These are phyloP conservation scores for Chydorus sphaericus DNA, from an alignment of 2,888 invertebrate species.

Conservation along the genomic window DNA sequence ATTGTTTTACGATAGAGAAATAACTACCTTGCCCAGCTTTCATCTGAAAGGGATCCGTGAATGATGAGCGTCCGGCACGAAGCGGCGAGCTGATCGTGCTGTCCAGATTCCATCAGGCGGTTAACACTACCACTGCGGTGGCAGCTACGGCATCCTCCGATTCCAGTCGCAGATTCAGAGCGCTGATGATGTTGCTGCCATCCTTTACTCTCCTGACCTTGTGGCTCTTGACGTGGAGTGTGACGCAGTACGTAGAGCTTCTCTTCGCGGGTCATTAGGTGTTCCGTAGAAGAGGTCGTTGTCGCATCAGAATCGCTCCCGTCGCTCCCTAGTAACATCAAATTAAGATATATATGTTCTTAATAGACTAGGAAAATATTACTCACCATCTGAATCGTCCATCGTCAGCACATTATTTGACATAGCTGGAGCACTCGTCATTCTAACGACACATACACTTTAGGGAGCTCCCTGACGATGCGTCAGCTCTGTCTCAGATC, in stretches of 20 bases:
- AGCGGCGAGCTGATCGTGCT: conserved; percentile 3
- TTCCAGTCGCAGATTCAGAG: background rate
- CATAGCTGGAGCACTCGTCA: background rate
- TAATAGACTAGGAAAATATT: too few species aligned
- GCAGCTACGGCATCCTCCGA: conserved; percentile 11
- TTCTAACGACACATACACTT: background rate
- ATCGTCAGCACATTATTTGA: background rate
- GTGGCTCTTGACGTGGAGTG: conserved; percentile 74
- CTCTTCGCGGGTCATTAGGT: conserved; percentile 70
- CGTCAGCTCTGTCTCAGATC: conserved; percentile 4
- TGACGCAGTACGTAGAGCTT: conserved; percentile 59
- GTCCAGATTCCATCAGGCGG: background rate
- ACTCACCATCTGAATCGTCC: background rate
- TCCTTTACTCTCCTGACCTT: conserved; percentile 62
- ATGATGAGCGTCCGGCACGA: conserved; percentile 13
- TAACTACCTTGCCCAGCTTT: conserved; percentile 6
- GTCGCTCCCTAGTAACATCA: background rate
- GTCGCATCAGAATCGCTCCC: conserved; percentile 4
- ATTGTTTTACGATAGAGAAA: too few species aligned
- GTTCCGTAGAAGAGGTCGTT: conserved; percentile 32
- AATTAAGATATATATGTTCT: too few species aligned
- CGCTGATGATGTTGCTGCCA: conserved; percentile 1
- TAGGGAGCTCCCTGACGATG: background rate
- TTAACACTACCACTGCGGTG: conserved; percentile 1
- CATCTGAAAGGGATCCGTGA: conserved; percentile 12